Evolutionary conservation across 2,797 vertebrate species (phyloP).

Genomic region (Halcyon chelicuti): DNA sequence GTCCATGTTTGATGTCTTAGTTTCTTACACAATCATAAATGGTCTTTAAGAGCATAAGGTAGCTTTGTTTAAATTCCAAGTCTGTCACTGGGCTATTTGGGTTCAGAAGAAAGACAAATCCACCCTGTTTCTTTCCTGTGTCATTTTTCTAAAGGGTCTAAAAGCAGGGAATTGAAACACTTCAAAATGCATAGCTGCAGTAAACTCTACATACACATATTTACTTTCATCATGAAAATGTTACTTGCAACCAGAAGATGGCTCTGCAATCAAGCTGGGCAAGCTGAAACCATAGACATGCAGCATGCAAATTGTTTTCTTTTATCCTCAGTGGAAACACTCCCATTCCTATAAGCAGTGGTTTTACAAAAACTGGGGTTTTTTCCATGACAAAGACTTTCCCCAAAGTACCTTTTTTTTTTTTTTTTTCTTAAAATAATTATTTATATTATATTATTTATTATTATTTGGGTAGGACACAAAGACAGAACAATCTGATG

Average conservation of each 20-base stretch:
- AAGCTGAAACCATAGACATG: background rate
- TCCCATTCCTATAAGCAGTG: background rate
- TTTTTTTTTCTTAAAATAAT: too few relatives aligned
- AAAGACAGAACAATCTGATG: background rate
- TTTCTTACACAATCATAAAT: background rate
- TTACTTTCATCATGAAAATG: background rate
- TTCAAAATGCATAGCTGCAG: background rate
- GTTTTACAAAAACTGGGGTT: background rate
- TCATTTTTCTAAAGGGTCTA: background rate
- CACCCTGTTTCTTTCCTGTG: background rate
- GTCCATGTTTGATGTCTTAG: background rate
- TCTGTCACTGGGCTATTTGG: background rate
- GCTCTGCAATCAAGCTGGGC: constrained; percentile 61
- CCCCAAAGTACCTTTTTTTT: background rate
- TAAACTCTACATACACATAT: background rate
- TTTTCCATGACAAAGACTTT: background rate
- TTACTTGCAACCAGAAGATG: constrained; percentile 60
- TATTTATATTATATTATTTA: background rate
- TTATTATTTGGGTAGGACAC: background rate
- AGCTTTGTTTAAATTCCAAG: background rate
- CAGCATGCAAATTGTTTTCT: background rate
- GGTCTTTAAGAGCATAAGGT: background rate
- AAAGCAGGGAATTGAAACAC: background rate
- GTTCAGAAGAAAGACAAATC: background rate
- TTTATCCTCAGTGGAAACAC: background rate